Percentiles rank a stretch among this genome's conserved stretches.
Conservation (phyloP, 1,140 invertebrate genomes). For the Drosophila lowei region DNA sequence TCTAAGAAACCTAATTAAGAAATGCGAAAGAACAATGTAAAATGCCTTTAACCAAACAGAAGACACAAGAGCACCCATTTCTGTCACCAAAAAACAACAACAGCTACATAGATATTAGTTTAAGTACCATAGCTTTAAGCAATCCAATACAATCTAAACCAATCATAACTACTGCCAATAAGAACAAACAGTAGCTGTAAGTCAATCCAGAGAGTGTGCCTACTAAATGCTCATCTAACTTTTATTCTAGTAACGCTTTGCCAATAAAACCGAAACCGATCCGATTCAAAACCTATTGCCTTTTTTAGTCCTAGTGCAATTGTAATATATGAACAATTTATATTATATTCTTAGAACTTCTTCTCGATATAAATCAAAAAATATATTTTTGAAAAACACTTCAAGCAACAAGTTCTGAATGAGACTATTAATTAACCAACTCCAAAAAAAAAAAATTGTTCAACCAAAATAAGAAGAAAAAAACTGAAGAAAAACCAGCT, state of each 20-base stretch:
- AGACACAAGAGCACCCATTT: constrained; percentile 78
- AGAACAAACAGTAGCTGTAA: constrained; percentile 82
- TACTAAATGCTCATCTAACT: constrained; percentile 49
- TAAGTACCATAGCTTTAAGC: constrained; percentile 40
- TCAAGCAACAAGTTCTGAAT: constrained; percentile 82
- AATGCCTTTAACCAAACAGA: constrained; percentile 41
- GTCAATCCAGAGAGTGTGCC: constrained; percentile 50
- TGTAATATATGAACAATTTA: constrained; percentile 63
- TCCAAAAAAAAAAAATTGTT: constrained; percentile 42
- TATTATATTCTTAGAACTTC: constrained; percentile 38
- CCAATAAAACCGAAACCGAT: constrained; percentile 33
- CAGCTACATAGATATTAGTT: constrained; percentile 13
- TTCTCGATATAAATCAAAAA: constrained; percentile 73
- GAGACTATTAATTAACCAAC: constrained; percentile 78
- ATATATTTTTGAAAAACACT: constrained; percentile 80
- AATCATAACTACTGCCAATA: constrained; percentile 76
- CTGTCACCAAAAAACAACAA: constrained; percentile 51
- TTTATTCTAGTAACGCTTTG: constrained; percentile 52
- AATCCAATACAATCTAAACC: constrained; percentile 10
- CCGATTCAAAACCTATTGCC: constrained; percentile 23
- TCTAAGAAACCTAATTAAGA: constrained; percentile 28
- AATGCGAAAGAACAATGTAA: constrained; percentile 25
- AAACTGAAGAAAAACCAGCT: constrained; percentile 13
- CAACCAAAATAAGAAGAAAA: constrained; percentile 2
- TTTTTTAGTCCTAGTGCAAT: constrained; percentile 48